These are phyloP conservation scores for Ornithoptera priamus DNA, from an alignment of 2,888 invertebrate genomes.

Conservation along the genomic window DNA sequence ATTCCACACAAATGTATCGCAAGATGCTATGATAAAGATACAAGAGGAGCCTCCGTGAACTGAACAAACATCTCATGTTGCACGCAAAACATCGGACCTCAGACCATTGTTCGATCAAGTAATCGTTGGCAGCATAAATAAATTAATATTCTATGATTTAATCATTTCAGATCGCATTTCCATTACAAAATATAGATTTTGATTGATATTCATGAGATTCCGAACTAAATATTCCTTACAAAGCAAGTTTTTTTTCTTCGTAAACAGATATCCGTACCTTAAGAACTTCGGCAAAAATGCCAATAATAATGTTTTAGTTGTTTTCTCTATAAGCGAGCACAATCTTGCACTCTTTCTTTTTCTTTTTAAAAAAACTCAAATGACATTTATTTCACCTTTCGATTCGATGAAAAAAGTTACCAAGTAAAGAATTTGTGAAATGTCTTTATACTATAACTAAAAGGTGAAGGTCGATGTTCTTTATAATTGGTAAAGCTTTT, in stretches of 20 bases:
- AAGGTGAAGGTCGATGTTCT: neutral
- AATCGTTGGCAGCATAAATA: neutral
- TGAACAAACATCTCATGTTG: conserved; percentile 64
- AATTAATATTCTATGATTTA: neutral
- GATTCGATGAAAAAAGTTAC: neutral
- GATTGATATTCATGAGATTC: neutral
- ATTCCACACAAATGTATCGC: neutral
- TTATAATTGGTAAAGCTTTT: neutral
- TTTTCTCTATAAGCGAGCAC: neutral
- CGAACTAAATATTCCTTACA: neutral
- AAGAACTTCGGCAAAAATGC: neutral
- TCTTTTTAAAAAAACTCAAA: neutral
- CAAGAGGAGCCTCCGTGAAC: conserved; percentile 48
- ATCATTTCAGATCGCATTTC: neutral
- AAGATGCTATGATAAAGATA: conserved; percentile 7
- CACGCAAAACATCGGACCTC: conserved; percentile 45
- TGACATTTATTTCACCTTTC: conserved; percentile 8
- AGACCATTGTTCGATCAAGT: conserved; percentile 8
- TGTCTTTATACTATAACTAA: neutral
- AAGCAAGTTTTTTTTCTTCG: neutral
- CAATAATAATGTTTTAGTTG: neutral
- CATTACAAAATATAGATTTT: neutral
- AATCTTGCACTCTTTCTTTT: neutral
- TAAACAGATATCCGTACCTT: neutral
- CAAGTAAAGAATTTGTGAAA: neutral